Evolutionary conservation across 2,888 invertebrate species (phyloP), one percentile per base, ranked within the genome.

Genomic region (Sesia apiformis): DNA sequence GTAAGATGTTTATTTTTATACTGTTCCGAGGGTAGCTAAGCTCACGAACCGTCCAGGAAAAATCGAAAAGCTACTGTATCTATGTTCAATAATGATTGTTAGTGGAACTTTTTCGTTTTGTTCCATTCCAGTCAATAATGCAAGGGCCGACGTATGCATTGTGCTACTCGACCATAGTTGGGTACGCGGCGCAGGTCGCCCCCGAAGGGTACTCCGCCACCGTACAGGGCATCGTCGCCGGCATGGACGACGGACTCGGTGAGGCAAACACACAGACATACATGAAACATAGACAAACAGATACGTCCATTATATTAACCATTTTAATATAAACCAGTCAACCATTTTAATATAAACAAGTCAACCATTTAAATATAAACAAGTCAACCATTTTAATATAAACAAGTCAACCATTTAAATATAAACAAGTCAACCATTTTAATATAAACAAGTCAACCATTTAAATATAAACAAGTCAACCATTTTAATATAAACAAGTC

Each of bases 111-210:
- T 23, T 23, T 1, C 23, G 23, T 23, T 23, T 23, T 23, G 23
- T 23, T 23, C 2, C 23, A 23, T 66, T 53, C 0, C 73, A 90
- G 90, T 84, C 94, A 0, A 77, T 95, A 54, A 92, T 95, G 90
- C 96, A 96, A 76, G 97, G 97, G 0, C 94, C 97, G 0, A 95
- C 96, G 0, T 97, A 97, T 78, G 97, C 97, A 0, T 83, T 97
- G 0, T 94, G 95, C 65, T 97, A 97, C 72, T 92, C 95, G 0
- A 94, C 94, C 0, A 95, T 96, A 58, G 96, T 96, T 23, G 92
- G 92, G 0, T 94, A 93, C 64, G 93, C 93, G 3, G 92, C 93
- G 0, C 89, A 88, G 1, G 91, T 93, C 3, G 92, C 93, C 0
- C 93, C 93, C 0, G 91, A 91, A 0, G 95, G 96, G 0, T 93